Evolutionary conservation across 1,140 invertebrate genomes (phyloP), one percentile per base, ranked within the genome.

Genomic region (Achatina immaculata): DNA sequence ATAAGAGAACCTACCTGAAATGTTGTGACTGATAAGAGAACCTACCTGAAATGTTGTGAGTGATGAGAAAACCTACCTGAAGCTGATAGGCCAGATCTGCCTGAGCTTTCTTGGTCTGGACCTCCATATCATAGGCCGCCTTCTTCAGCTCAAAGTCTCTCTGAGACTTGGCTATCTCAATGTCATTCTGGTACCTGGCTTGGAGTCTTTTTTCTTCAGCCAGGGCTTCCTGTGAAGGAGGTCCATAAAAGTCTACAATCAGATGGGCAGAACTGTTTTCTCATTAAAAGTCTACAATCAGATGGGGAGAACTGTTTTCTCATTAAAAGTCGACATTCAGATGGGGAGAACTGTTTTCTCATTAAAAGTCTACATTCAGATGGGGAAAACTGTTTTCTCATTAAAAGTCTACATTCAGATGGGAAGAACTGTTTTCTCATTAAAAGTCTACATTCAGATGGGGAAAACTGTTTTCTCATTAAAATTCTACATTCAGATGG

Each of bases 91-190:
- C 97, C 93, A 99, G 94, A 90, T 99, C 96, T 31, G 97, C 97
- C 92, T 98, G 96, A 42, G 97, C 97, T 94, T 96, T 94, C 93
- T 98, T 99, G 6, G 97, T 97, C 91, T 98, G 96, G 48, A 99
- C 97, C 94, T 99, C 97, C 82, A 97, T 95, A 90, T 99, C 98
- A 90, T 99, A 99, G 28, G 96, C 95, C 28, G 98, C 97, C 91
- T 99, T 98, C 91, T 99, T 99, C 69, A 99, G 90, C 92, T 99
- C 97, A 90, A 99, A 99, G 92, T 99, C 97, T 86, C 97, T 92
- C 88, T 98, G 95, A 0, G 97, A 96, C 92, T 99, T 98, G 0
- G 97, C 96, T 80, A 99, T 98, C 91, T 99, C 97, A 2, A 96
- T 97, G 89, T 99, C 97, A 91, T 99, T 99, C 0, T 96, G 90